Evolutionary conservation across 2,888 invertebrate species (phyloP), one percentile per base, ranked within the genome.

Genomic region (Apodemia zela): DNA sequence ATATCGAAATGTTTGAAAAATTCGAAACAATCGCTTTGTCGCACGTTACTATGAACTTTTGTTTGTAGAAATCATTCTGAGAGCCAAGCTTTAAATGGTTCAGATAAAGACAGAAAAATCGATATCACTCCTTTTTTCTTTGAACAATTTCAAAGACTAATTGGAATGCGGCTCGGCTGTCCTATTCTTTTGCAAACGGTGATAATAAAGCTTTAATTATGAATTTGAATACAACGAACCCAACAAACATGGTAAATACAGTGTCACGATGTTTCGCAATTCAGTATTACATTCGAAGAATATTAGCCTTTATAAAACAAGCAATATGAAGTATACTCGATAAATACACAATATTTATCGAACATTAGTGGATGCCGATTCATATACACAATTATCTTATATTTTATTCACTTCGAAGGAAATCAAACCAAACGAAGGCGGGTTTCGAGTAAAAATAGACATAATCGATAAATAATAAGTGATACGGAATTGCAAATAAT

Each of bases 351-450:
- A 5, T 21, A 51, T 51, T 51, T 18, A 21, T 18, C 38, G 61
- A 7, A 15, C 8, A 18, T 57, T 25, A 7, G 10, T 25, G 21
- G 25, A 54, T 25, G 25, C 25, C 62, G n/a, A 62, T 21, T 33
- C 33, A 47, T 42, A 38, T 60, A 61, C 42, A 42, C 54, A 59
- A 65, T 58, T 60, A 18, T 62, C 64, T 63, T 49, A 65, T 65
- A 61, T 67, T 69, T 63, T 61, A 66, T 65, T 65, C 51, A 63
- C 38, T 33, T 33, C 63, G 62, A 63, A 59, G 64, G 51, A 66
- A 66, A 67, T 65, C 59, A 62, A 64, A 68, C 65, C 64, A 65
- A 67, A 61, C 35, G 60, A 29, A 61, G 45, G n/a, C 51, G n/a
- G 29, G 47, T 33, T 47, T 29, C 45, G 29, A 59, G 62, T 47